phyloP scores from a whole-genome alignment of 2,113 vertebrate genomes.

The Elanus axillaris region DNA sequence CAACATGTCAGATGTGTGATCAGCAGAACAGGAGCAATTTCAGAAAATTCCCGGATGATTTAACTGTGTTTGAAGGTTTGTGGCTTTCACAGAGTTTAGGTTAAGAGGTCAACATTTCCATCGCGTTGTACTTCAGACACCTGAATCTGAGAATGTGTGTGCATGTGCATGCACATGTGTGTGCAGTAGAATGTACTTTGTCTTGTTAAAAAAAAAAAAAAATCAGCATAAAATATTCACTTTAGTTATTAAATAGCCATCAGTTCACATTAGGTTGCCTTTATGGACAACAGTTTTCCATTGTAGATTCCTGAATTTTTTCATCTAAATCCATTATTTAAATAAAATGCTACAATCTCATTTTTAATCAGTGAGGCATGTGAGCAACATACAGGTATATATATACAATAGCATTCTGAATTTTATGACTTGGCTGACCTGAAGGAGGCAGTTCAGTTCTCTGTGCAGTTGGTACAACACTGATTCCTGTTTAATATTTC shows the following conservation, averaged over 20 bases:
- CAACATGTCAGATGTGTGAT: background rate
- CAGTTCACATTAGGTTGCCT: background rate
- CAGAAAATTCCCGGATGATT: background rate
- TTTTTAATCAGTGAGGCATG: background rate
- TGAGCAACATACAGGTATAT: background rate
- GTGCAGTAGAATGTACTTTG: background rate
- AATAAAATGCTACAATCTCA: background rate
- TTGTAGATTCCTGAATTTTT: background rate
- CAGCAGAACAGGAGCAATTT: background rate
- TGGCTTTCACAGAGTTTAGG: background rate
- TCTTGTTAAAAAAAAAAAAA: background rate
- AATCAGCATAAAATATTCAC: background rate
- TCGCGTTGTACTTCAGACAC: background rate
- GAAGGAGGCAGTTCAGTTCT: background rate
- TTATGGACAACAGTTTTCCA: background rate
- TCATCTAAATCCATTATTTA: background rate
- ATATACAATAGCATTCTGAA: background rate
- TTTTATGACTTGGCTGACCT: background rate
- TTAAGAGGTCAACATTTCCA: background rate
- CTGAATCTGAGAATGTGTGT: background rate
- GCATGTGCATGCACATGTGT: accelerated
- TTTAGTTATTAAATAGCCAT: background rate
- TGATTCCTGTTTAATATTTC: accelerated
- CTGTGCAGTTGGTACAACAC: accelerated
- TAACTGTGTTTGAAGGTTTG: background rate